Evolutionary conservation across 2,888 invertebrate species (phyloP).

Genomic region (Macrosiphum euphorbiae): DNA sequence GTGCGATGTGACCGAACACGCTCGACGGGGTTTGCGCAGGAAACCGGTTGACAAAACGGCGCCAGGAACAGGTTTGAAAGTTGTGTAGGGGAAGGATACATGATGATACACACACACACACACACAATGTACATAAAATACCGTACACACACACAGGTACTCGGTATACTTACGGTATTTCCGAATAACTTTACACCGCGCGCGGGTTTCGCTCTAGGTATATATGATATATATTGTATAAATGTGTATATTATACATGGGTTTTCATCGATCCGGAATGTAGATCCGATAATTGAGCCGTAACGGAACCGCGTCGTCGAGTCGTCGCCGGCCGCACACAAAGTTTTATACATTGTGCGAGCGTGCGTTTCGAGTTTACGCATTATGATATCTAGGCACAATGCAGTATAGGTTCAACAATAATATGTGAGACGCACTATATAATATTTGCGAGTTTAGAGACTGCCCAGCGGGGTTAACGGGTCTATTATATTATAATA

Average conservation of each 20-base stretch:
- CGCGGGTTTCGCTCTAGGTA: not conserved
- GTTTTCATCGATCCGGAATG: conserved; percentile 51
- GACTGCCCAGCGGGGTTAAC: not conserved
- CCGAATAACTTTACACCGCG: conserved; percentile 44
- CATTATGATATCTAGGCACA: too few species aligned
- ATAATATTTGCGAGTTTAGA: not conserved
- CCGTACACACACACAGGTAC: not conserved
- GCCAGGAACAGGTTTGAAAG: conserved; percentile 3
- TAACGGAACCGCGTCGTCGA: conserved; percentile 37
- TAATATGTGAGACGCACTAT: too few species aligned
- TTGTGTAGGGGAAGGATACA: not conserved
- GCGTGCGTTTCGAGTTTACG: too few species aligned
- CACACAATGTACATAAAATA: not conserved
- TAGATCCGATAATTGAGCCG: conserved; percentile 38
- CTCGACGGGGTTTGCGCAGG: not conserved
- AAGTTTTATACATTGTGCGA: not conserved
- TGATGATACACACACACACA: not conserved
- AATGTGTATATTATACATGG: not conserved
- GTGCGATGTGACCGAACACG: not conserved
- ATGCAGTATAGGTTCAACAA: too few species aligned
- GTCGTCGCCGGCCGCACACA: not conserved
- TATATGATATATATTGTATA: not conserved
- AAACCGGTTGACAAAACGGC: conserved; percentile 14
- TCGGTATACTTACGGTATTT: conserved; percentile 46
- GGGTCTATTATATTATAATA: not conserved